phyloP scores from a whole-genome alignment of 2,888 invertebrate species.

The Itoplectis maculator region DNA sequence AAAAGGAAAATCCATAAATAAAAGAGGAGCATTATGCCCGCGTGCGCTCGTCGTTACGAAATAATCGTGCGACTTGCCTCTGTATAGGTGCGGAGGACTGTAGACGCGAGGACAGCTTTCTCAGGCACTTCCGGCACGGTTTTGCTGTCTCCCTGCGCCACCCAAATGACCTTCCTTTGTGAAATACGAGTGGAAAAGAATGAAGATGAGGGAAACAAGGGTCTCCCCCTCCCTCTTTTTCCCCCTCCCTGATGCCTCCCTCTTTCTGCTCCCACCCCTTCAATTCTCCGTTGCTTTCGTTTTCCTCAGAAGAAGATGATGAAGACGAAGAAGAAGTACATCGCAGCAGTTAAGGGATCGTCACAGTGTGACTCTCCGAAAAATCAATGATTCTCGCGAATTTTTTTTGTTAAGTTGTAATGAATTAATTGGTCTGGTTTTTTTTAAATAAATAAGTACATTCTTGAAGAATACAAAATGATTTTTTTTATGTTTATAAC shows the following conservation, averaged over 20 bases:
- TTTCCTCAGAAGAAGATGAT: too few relatives aligned
- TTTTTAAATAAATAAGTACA: too few relatives aligned
- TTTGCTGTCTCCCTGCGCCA: neutral
- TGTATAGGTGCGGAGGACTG: slow-evolving; percentile 15
- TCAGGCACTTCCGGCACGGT: slow-evolving; percentile 46
- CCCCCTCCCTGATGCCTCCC: neutral
- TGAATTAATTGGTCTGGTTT: too few relatives aligned
- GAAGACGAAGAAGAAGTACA: too few relatives aligned
- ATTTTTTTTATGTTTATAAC: too few relatives aligned
- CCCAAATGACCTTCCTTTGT: slow-evolving; percentile 42
- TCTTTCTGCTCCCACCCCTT: too few relatives aligned
- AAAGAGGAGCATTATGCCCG: slow-evolving; percentile 44
- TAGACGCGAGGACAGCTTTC: slow-evolving; percentile 25
- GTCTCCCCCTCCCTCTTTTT: neutral
- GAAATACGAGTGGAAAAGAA: slow-evolving; percentile 30
- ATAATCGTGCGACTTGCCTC: slow-evolving; percentile 49
- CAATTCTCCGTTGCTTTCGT: slow-evolving; percentile 23
- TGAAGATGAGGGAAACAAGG: slow-evolving; percentile 27
- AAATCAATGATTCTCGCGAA: too few relatives aligned
- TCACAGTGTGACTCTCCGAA: too few relatives aligned
- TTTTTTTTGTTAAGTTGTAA: too few relatives aligned
- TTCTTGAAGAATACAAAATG: too few relatives aligned
- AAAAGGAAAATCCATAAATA: slow-evolving; percentile 21
- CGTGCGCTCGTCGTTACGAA: slow-evolving; percentile 35
- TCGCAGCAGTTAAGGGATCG: too few relatives aligned